Conservation (phyloP, 2,888 invertebrate species). For the Brassicogethes aeneus region DNA sequence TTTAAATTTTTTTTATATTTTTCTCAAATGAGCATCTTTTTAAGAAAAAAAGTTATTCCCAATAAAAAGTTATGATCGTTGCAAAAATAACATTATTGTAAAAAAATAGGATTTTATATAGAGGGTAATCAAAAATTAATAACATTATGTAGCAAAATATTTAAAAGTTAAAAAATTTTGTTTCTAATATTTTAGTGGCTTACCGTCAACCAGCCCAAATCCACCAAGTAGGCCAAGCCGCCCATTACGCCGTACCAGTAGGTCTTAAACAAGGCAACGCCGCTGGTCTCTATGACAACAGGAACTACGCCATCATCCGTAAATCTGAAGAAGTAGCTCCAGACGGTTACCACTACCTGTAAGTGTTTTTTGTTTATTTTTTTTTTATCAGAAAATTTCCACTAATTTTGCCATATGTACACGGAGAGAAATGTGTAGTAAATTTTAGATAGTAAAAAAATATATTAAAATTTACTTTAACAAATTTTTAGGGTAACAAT, state of each 20-base stretch:
- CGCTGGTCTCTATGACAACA: slow-evolving; percentile 33
- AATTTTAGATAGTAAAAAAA: no score
- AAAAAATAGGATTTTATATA: no score
- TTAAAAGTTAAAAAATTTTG: neutral
- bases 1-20: no score
- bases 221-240: slow-evolving; percentile 9
- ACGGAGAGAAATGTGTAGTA: no score
- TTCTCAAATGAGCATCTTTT: no score
- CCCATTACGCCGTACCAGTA: slow-evolving; percentile 12
- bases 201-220: neutral
- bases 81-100: no score
- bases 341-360: slow-evolving; percentile 51
- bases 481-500: no score
- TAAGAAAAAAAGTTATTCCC: no score
- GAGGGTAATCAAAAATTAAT: neutral
- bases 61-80: no score
- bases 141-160: neutral
- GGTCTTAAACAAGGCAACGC: slow-evolving; percentile 17
- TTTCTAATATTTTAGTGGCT: neutral
- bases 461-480: no score
- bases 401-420: neutral
- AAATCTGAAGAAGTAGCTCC: slow-evolving; percentile 44
- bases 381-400: neutral
- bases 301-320: slow-evolving; percentile 46
- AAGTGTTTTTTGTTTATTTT: slow-evolving; percentile 16